Evolutionary conservation across 2,888 invertebrate species (phyloP).

Genomic region (Cephus rjabovi): DNA sequence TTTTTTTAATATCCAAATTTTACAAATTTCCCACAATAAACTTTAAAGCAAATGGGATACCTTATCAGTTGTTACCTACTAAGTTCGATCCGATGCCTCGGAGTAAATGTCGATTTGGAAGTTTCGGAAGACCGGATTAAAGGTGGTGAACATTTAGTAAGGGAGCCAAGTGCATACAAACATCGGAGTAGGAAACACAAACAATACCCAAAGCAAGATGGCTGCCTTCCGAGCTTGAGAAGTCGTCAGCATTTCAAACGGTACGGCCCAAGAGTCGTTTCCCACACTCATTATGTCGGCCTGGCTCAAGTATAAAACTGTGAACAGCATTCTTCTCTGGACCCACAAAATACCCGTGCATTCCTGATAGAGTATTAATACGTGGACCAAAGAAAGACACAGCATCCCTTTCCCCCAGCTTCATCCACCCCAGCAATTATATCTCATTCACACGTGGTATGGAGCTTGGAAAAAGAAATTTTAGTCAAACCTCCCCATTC

Average conservation of each 20-base stretch:
- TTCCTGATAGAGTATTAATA: constrained; percentile 9
- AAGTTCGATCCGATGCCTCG: too few relatives aligned
- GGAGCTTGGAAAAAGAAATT: too few relatives aligned
- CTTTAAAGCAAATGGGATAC: too few relatives aligned
- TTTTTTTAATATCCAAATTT: too few relatives aligned
- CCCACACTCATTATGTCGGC: constrained; percentile 26
- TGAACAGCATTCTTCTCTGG: constrained; percentile 21
- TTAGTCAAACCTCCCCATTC: too few relatives aligned
- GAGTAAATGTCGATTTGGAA: too few relatives aligned
- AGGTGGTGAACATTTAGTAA: background rate
- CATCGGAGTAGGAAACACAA: constrained; percentile 22
- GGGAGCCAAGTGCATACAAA: constrained; percentile 19
- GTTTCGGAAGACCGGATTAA: too few relatives aligned
- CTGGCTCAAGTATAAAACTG: constrained; percentile 21
- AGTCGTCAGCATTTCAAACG: constrained; percentile 5
- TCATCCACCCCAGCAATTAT: too few relatives aligned
- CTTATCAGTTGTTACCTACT: too few relatives aligned
- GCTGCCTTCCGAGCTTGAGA: constrained; percentile 9
- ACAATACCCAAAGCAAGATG: constrained; percentile 19
- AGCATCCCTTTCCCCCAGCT: too few relatives aligned
- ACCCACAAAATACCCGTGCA: background rate
- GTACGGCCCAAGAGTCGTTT: constrained; percentile 19
- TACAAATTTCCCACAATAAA: too few relatives aligned
- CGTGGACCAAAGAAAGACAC: background rate
- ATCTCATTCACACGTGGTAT: too few relatives aligned